Evolutionary conservation across 2,888 invertebrate genomes (phyloP), one percentile per base, ranked within the genome.

Genomic region (Pollenia labialis): DNA sequence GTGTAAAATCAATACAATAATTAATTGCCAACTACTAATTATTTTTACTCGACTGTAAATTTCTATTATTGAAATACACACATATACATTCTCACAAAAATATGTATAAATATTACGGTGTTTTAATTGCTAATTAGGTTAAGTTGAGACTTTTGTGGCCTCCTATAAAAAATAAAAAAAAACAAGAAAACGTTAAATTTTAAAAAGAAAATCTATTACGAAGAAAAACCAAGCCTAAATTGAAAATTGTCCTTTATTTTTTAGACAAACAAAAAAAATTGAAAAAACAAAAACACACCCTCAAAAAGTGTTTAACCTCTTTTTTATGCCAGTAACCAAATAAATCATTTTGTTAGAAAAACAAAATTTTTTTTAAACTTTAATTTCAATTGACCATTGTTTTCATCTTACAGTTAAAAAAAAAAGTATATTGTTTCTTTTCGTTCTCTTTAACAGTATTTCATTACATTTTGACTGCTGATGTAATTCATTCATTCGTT

Each of bases 351-450:
- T 16, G 52, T 0, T 60, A 68, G 2, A 72, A 8, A 48, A 54
- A 62, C 16, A 40, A 72, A 72, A 68, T 18, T 2, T 32, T 6
- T 32, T 32, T 32, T 6, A 77, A 74, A 85, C 52, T 76, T 72
- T 83, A 80, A 86, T 83, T 80, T 86, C 80, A 83, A 87, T 83
- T 87, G 86, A 87, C 86, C 86, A 87, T 87, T 81, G 83, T 83
- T 79, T 82, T 64, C 54, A 58, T 44, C n/a, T 69, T 11, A 23
- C n/a, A 56, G 54, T 54, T 32, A 58, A 40, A 50, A 32, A 71
- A 75, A 14, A 56, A 75, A 23, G 18, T 56, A 75, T 42, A 77
- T 86, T 86, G 76, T 86, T 82, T 75, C 54, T 32, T 85, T 72
- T 48, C 40, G 46, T 66, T 66, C 72, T 16, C 62, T 50, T 23